A percentile compares a stretch with the other conserved stretches of the same genome.
phyloP scores from a whole-genome alignment of 2,113 vertebrate genomes.

The Myodes glareolus region DNA sequence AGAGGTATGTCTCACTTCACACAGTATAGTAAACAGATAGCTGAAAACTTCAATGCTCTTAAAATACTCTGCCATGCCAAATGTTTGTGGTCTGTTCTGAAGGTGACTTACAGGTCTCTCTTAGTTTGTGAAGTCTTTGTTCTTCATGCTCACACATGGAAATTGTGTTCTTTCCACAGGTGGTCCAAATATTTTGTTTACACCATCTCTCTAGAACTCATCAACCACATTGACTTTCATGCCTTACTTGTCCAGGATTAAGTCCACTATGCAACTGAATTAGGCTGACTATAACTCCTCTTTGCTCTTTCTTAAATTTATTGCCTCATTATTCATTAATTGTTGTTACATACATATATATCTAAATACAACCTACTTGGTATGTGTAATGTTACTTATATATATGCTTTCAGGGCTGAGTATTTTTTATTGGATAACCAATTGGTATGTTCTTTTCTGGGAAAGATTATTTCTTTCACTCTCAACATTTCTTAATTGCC shows the following conservation, averaged over 20 bases:
- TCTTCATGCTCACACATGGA: not conserved
- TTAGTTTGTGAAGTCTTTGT: not conserved
- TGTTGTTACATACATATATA: not conserved
- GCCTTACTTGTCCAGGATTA: not conserved
- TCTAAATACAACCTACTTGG: not conserved
- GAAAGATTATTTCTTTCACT: not conserved
- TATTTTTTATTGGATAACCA: not conserved
- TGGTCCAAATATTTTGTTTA: not conserved
- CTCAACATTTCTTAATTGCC: not conserved
- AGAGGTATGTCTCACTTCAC: not conserved
- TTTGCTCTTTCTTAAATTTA: not conserved
- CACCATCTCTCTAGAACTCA: not conserved
- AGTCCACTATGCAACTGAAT: not conserved
- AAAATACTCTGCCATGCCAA: not conserved
- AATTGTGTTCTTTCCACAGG: not conserved
- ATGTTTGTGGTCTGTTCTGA: constrained; percentile 10
- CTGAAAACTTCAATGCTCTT: not conserved
- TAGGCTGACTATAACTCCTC: not conserved
- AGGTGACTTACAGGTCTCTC: not conserved
- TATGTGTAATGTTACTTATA: not conserved
- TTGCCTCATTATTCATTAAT: not conserved
- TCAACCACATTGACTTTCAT: not conserved
- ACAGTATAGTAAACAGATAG: not conserved
- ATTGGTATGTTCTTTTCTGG: not conserved
- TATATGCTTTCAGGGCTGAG: not conserved